A percentile compares a stretch with the other conserved stretches of the same genome.
Evolutionary conservation across 2,113 vertebrate genomes (phyloP).

Genomic region (Pangasianodon gigas): DNA sequence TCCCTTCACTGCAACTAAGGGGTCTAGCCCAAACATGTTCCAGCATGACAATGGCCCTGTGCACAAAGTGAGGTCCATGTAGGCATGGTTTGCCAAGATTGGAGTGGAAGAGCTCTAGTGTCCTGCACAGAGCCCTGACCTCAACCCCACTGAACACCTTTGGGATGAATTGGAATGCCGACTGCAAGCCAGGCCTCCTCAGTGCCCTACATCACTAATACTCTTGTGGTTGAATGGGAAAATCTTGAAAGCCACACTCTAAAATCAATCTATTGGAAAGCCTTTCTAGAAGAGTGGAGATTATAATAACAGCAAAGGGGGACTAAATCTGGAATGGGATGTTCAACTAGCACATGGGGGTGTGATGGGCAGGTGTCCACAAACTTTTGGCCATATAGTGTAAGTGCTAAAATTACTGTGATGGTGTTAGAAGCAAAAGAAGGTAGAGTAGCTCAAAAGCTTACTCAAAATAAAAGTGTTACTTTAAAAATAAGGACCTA

Average conservation of each 20-base stretch:
- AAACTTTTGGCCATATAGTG: background rate
- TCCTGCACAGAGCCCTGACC: background rate
- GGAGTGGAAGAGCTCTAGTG: background rate
- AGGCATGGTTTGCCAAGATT: background rate
- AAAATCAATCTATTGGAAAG: background rate
- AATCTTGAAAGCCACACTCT: background rate
- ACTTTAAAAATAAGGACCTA: background rate
- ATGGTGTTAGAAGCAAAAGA: background rate
- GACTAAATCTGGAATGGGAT: background rate
- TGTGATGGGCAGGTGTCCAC: background rate
- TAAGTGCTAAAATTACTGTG: background rate
- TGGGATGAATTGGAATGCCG: background rate
- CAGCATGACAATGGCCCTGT: background rate
- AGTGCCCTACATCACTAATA: background rate
- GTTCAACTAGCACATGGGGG: background rate
- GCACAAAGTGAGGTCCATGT: background rate
- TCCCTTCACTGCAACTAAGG: background rate
- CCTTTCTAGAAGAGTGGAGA: too few relatives aligned
- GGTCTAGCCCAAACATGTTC: background rate
- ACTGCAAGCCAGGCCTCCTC: background rate
- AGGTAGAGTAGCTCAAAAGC: background rate
- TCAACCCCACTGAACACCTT: background rate
- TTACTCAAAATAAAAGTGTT: background rate
- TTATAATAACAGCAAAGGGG: background rate
- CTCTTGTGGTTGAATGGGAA: background rate